phyloP scores from a whole-genome alignment of 2,888 invertebrate species.

The Lasioglossum villosulum region DNA sequence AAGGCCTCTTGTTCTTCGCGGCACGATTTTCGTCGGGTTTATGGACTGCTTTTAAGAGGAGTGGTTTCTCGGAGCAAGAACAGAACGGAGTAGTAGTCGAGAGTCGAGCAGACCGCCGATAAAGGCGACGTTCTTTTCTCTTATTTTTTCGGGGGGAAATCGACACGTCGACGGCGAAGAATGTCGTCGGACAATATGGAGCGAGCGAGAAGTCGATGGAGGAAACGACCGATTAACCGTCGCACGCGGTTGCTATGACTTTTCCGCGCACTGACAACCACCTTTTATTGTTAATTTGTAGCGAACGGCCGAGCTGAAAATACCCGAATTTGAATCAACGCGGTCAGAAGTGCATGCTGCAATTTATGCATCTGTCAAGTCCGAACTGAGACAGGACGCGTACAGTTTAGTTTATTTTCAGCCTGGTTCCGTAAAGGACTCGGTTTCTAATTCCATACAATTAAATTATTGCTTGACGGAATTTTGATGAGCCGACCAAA shows the following conservation, averaged over 20 bases:
- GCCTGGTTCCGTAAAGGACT: no score
- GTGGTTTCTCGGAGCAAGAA: conserved; percentile 30
- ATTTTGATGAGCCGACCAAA: no score
- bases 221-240: conserved; percentile 76
- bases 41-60: conserved; percentile 38
- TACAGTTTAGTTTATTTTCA: no score
- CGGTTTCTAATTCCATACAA: no score
- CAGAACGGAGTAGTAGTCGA: background rate
- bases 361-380: background rate
- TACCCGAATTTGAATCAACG: background rate
- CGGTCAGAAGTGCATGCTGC: background rate
- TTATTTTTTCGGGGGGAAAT: background rate
- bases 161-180: background rate
- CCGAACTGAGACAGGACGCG: no score
- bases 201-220: conserved; percentile 41
- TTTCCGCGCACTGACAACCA: conserved; percentile 21
- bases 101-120: background rate
- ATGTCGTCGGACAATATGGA: conserved; percentile 17
- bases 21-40: conserved; percentile 36
- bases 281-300: conserved; percentile 40
- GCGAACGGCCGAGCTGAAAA: background rate
- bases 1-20: conserved; percentile 28
- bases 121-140: background rate
- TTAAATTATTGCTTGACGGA: no score
- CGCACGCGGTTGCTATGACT: conserved; percentile 55